Percentiles rank a stretch among this genome's conserved stretches.
These are phyloP conservation scores for Pediacus dermestoides DNA, from an alignment of 2,888 invertebrate genomes.

Conservation along the genomic window DNA sequence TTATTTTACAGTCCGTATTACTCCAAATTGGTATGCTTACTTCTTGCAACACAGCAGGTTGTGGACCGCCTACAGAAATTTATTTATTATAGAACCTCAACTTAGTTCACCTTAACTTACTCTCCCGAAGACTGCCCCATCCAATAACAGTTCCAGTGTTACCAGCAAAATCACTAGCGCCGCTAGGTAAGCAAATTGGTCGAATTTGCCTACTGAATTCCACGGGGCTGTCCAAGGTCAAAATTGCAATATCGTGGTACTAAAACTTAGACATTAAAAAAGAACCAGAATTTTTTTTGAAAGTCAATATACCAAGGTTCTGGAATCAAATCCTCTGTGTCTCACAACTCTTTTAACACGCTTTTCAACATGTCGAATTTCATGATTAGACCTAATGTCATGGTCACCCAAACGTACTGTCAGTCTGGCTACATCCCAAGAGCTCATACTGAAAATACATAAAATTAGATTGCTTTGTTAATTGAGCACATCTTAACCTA, in stretches of 20 bases:
- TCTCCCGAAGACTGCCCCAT: slow-evolving; percentile 81
- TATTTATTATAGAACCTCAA: slow-evolving; percentile 5
- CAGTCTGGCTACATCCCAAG: slow-evolving; percentile 80
- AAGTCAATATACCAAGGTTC: slow-evolving; percentile 62
- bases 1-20: slow-evolving; percentile 70
- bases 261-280: slow-evolving; percentile 41
- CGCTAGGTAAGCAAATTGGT: slow-evolving; percentile 71
- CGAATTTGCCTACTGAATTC: slow-evolving; percentile 67
- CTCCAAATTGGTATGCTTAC: slow-evolving; percentile 82
- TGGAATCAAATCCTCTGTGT: slow-evolving; percentile 78
- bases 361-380: slow-evolving; percentile 73
- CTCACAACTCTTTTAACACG: slow-evolving; percentile 80
- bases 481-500: slow-evolving; percentile 49
- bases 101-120: slow-evolving; percentile 50
- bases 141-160: slow-evolving; percentile 78
- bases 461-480: not conserved
- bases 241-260: slow-evolving; percentile 81
- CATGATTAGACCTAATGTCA: slow-evolving; percentile 71
- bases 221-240: slow-evolving; percentile 75
- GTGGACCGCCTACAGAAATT: slow-evolving; percentile 65
- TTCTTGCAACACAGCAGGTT: slow-evolving; percentile 76
- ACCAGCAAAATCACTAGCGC: slow-evolving; percentile 60
- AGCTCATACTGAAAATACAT: slow-evolving; percentile 67
- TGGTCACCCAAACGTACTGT: slow-evolving; percentile 80
- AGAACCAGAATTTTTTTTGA: not conserved